A percentile compares a stretch with the other conserved stretches of the same genome.
Evolutionary conservation across 1,140 invertebrate genomes (phyloP).

Genomic region (Drosophila prosaltans): DNA sequence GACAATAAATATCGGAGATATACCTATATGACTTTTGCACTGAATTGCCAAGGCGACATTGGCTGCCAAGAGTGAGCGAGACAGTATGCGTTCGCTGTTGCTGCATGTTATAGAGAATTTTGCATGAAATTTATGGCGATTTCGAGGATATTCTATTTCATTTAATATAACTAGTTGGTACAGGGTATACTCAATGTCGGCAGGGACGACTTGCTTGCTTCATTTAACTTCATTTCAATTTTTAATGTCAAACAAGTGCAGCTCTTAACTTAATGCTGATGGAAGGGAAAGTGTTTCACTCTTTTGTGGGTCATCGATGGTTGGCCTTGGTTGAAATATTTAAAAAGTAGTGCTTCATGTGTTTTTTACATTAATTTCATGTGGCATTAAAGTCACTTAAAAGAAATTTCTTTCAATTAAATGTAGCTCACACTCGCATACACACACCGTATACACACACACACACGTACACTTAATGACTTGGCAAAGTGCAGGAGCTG

Average conservation of each 20-base stretch:
- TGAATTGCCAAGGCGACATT: too few species aligned
- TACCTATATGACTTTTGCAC: too few species aligned
- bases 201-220: too few species aligned
- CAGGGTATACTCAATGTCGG: too few species aligned
- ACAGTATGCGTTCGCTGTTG: too few species aligned
- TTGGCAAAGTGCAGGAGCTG: slow-evolving; percentile 55
- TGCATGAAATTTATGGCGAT: too few species aligned
- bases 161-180: too few species aligned
- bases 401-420: slow-evolving; percentile 73
- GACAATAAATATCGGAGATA: too few species aligned
- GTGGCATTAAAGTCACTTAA: slow-evolving; percentile 64
- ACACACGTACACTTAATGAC: slow-evolving; percentile 67
- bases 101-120: too few species aligned
- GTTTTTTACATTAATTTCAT: slow-evolving; percentile 13
- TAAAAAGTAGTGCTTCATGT: slow-evolving; percentile 16
- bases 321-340: slow-evolving; percentile 13
- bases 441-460: slow-evolving; percentile 31
- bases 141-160: too few species aligned
- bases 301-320: slow-evolving; percentile 8
- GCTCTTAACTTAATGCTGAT: background rate
- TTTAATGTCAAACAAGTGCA: background rate
- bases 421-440: slow-evolving; percentile 55
- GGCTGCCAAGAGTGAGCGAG: too few species aligned
- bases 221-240: background rate
- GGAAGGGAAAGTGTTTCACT: slow-evolving; percentile 1